These are phyloP conservation scores for Solenopsis invicta DNA, from an alignment of 1,140 invertebrate species.

Conservation along the genomic window DNA sequence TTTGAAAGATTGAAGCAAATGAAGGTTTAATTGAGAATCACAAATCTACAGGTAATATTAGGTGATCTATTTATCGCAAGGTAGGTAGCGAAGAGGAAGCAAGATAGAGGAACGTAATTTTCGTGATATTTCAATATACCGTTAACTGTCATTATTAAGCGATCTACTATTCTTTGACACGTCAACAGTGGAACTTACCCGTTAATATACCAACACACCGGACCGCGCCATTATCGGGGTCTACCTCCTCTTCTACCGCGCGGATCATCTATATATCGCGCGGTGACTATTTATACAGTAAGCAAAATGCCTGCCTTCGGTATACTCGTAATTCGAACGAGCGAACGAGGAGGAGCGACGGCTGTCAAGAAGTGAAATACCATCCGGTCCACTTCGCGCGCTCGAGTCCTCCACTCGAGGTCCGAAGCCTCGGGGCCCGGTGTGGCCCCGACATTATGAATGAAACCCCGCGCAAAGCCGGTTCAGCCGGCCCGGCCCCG, in stretches of 20 bases:
- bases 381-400: slow-evolving; percentile 82
- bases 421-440: slow-evolving; percentile 12
- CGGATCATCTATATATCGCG: slow-evolving; percentile 51
- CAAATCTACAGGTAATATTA: background rate
- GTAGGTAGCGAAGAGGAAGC: background rate
- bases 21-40: background rate
- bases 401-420: slow-evolving; percentile 74
- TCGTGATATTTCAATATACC: slow-evolving; percentile 31
- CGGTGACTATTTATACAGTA: slow-evolving; percentile 76
- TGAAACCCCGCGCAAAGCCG: slow-evolving; percentile 68
- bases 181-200: slow-evolving; percentile 22
- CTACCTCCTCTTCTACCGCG: slow-evolving; percentile 27
- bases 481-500: too few species aligned
- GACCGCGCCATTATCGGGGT: slow-evolving; percentile 44
- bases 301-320: slow-evolving; percentile 71
- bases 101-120: background rate
- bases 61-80: background rate
- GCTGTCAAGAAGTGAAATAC: slow-evolving; percentile 83
- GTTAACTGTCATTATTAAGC: slow-evolving; percentile 33
- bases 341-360: slow-evolving; percentile 53
- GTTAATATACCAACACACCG: slow-evolving; percentile 37
- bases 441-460: slow-evolving; percentile 72
- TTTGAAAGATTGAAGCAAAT: background rate
- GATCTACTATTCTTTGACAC: slow-evolving; percentile 42
- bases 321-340: slow-evolving; percentile 73